Evolutionary conservation across 2,888 invertebrate genomes (phyloP).

Genomic region (Ormia ochracea): DNA sequence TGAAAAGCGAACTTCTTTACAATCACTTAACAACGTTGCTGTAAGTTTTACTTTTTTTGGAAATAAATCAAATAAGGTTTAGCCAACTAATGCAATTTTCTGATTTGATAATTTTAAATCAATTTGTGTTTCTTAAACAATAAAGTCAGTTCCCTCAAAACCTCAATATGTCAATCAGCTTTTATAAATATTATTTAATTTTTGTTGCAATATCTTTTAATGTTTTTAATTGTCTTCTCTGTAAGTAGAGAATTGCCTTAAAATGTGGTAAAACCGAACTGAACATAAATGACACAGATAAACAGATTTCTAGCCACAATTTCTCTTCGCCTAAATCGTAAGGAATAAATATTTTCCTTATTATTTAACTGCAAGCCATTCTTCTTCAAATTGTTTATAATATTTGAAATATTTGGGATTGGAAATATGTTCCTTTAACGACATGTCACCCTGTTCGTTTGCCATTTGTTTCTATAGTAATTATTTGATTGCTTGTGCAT

Average conservation of each 20-base stretch:
- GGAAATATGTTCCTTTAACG: background rate
- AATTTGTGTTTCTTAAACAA: no score
- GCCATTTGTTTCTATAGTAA: conserved; percentile 9
- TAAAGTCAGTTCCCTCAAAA: conserved; percentile 33
- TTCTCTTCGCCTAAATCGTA: no score
- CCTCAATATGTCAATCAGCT: conserved; percentile 50
- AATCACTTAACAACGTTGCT: no score
- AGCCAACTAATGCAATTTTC: no score
- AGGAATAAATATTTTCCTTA: no score
- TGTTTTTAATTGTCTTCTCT: conserved; percentile 5
- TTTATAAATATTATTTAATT: conserved; percentile 38
- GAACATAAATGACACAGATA: background rate
- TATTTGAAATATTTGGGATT: no score
- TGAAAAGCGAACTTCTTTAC: no score
- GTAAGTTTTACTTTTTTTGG: no score
- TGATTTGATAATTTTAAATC: no score
- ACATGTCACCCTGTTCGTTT: background rate
- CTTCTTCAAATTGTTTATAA: background rate
- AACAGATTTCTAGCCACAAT: no score
- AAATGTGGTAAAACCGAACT: background rate
- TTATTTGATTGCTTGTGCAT: background rate
- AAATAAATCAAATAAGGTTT: no score
- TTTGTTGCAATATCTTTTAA: conserved; percentile 16
- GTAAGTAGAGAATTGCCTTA: background rate
- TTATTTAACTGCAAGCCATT: no score